Base-by-base conservation (phyloP, 2,113 vertebrate genomes). In the Sapayoa aenigma region DNA sequence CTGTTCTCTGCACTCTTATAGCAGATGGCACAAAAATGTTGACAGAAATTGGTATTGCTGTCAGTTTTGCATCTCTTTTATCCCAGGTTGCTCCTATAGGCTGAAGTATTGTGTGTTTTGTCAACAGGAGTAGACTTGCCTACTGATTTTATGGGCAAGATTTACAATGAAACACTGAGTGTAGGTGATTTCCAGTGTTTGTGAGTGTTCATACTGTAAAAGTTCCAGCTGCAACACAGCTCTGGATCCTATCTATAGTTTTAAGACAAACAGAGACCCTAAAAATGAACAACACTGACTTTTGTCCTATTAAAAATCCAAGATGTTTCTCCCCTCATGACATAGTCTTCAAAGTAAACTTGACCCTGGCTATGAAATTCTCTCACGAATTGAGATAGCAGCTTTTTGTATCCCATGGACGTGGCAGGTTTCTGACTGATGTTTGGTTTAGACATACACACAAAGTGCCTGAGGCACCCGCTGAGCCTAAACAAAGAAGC, bases 351-450 rank as follows among this genome's bases (percentile, higher is more conserved):
- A 92, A 95, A 97, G 87, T 89, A 94, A 91, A 97, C 96, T 95
- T 96, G 94, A 96, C 85, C 83, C 94, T 89, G 89, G 78, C 79
- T 84, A 46, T 95, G 83, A 85, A 89, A 93, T 87, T 88, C 73
- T 94, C 82, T 94, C 87, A 93, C 0, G 23, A 53, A 50, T 18
- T 89, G 73, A 89, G 77, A 63, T 84, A 91, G 56, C 76, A 75
- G 79, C 60, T 93, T 96, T 93, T 95, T 96, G 91, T 94, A 27
- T 92, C 77, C 72, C 21, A 3, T 18, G 69, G 72, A 89, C 72
- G 60, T 88, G 93, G 53, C 91, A 89, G 82, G 76, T 89, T 95
- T 95, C 84, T 94, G 93, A 97, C 91, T 96, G 93, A 94, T 93
- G 59, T 67, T 93, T 95, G 82, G 56, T 94, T 94, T 90, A 93